These are phyloP conservation scores for Synaphobranchus kaupii DNA, from an alignment of 2,797 vertebrate genomes.

Conservation along the genomic window DNA sequence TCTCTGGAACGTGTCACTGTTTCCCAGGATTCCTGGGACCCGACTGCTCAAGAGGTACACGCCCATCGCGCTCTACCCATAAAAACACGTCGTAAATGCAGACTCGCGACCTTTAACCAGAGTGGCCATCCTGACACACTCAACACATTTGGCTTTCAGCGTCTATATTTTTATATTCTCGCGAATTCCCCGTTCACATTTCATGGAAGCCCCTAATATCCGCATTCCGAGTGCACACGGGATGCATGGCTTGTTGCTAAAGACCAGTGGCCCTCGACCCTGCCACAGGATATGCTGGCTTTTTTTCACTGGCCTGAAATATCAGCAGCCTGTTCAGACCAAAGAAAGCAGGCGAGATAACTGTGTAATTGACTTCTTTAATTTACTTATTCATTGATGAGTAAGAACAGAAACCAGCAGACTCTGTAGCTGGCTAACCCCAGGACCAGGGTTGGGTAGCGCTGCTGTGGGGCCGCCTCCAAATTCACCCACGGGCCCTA, in stretches of 20 bases:
- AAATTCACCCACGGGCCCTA: not conserved
- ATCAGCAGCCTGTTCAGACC: not conserved
- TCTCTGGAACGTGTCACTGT: slow-evolving; percentile 97
- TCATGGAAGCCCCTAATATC: no score
- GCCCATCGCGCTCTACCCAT: not conserved
- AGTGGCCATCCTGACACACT: not conserved
- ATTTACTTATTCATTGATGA: not conserved
- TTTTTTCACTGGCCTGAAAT: not conserved
- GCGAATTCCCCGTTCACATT: no score
- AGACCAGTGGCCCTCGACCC: no score
- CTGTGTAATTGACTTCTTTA: not conserved
- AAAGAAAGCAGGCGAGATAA: not conserved
- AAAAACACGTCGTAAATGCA: not conserved
- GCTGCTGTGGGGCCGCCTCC: not conserved
- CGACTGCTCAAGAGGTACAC: slow-evolving; percentile 94
- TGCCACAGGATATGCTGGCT: no score
- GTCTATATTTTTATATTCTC: no score
- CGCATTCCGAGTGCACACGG: no score
- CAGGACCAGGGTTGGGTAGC: not conserved
- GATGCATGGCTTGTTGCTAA: no score
- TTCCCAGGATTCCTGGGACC: slow-evolving; percentile 96
- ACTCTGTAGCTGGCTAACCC: not conserved
- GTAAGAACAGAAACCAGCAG: not conserved
- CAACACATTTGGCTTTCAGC: not conserved
- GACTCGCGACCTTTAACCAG: not conserved